Percentiles rank a stretch among this genome's conserved stretches.
These are phyloP conservation scores for Peromyscus attwateri DNA, from an alignment of 2,797 vertebrate genomes.

Conservation along the genomic window DNA sequence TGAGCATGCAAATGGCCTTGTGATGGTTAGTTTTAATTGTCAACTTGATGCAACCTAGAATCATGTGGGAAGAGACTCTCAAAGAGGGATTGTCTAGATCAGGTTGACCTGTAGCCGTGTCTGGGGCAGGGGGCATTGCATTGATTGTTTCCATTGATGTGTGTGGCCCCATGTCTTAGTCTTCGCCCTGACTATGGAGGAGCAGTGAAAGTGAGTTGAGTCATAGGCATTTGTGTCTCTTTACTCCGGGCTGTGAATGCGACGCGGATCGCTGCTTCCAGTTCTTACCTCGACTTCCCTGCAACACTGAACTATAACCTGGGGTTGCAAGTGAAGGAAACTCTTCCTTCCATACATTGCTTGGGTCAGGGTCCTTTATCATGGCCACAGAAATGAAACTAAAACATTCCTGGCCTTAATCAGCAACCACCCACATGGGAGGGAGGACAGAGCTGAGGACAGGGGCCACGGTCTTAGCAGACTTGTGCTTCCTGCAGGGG, in stretches of 20 bases:
- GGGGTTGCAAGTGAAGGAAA: not conserved
- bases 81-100: not conserved
- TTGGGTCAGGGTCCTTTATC: not conserved
- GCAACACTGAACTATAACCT: not conserved
- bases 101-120: not conserved
- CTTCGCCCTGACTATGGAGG: not conserved
- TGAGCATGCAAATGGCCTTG: not conserved
- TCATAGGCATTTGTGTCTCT: not conserved
- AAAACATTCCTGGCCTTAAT: not conserved
- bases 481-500: not conserved
- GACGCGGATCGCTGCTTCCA: not conserved
- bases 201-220: not conserved
- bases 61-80: not conserved
- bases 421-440: not conserved
- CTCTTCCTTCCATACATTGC: not conserved
- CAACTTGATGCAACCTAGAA: not conserved
- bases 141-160: not conserved
- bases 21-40: not conserved
- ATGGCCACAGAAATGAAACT: not conserved
- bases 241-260: not conserved
- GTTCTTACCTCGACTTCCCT: not conserved
- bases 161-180: not conserved
- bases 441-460: not conserved
- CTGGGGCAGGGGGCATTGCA: not conserved
- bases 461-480: not conserved